phyloP scores from a whole-genome alignment of 2,113 vertebrate genomes.

The Hiodon alosoides region DNA sequence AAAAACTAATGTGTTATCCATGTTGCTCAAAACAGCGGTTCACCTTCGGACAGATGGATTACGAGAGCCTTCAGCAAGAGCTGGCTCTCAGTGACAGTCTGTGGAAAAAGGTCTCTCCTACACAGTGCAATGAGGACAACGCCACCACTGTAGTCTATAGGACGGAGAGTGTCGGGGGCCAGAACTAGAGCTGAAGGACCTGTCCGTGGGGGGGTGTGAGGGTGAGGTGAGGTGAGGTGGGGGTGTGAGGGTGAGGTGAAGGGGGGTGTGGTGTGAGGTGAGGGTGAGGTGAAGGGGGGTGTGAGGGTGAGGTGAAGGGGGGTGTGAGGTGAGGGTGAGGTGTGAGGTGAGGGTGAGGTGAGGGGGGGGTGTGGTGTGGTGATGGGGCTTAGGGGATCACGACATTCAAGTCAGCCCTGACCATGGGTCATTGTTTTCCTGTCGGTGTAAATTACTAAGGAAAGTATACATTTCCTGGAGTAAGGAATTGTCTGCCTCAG shows the following conservation, averaged over 20 bases:
- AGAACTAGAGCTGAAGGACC: slow-evolving; percentile 37
- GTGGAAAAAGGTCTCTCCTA: slow-evolving; percentile 92
- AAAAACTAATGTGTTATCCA: slow-evolving; percentile 83
- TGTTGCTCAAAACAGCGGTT: slow-evolving; percentile 93
- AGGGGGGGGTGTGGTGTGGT: background rate
- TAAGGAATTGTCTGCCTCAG: too few relatives aligned
- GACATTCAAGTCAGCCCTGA: too few relatives aligned
- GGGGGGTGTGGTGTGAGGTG: too few relatives aligned
- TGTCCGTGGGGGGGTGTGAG: background rate
- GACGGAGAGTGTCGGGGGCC: slow-evolving; percentile 83
- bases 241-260: too few relatives aligned
- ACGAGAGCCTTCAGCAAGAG: slow-evolving; percentile 96
- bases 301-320: too few relatives aligned
- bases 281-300: background rate
- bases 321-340: too few relatives aligned
- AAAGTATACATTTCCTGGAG: too few relatives aligned
- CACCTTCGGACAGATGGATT: slow-evolving; percentile 90
- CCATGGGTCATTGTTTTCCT: too few relatives aligned
- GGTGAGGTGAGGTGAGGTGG: background rate
- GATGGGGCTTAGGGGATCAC: too few relatives aligned
- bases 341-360: background rate
- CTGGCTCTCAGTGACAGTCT: slow-evolving; percentile 95
- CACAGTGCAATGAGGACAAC: slow-evolving; percentile 88
- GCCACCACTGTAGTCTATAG: slow-evolving; percentile 98
- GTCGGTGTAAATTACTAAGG: too few relatives aligned